Evolutionary conservation across 1,140 invertebrate genomes (phyloP).

Genomic region (Macrotrachela quadricornifera): DNA sequence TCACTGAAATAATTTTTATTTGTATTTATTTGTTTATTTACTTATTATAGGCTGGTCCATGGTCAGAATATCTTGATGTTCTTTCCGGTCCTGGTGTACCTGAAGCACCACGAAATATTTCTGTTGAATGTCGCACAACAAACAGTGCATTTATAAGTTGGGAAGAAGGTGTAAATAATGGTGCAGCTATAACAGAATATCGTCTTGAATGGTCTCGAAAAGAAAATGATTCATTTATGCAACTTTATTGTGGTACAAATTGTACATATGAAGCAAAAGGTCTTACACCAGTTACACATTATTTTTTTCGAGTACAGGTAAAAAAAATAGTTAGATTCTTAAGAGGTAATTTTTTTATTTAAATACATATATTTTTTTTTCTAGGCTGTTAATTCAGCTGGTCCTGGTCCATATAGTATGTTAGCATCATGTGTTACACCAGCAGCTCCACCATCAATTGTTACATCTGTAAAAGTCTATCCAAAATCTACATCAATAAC

Average conservation of each 20-base stretch:
- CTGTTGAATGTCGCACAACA: constrained; percentile 38
- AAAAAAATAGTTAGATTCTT: constrained; percentile 7
- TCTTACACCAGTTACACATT: constrained; percentile 48
- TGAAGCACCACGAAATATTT: constrained; percentile 38
- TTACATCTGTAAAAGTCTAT: constrained; percentile 34
- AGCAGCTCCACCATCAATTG: constrained; percentile 20
- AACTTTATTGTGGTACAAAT: constrained; percentile 31
- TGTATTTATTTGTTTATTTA: no score
- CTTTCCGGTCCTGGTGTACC: constrained; percentile 57
- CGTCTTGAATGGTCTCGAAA: constrained; percentile 41
- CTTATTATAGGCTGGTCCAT: constrained; percentile 35
- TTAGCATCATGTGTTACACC: constrained; percentile 18
- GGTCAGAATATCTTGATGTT: constrained; percentile 49
- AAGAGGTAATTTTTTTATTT: background rate
- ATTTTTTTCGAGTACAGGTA: constrained; percentile 50
- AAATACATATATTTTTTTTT: background rate
- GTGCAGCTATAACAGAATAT: constrained; percentile 52
- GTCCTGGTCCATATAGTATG: constrained; percentile 21
- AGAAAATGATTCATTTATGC: constrained; percentile 10
- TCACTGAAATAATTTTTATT: no score
- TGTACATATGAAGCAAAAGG: constrained; percentile 44
- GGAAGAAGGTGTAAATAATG: constrained; percentile 51
- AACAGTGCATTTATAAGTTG: constrained; percentile 46
- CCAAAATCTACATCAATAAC: constrained; percentile 43
- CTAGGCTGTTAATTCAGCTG: constrained; percentile 26